phyloP scores from a whole-genome alignment of 30 jellyfish, hydroid and myxozoan species.

The Chrysaora quinquecirrha region DNA sequence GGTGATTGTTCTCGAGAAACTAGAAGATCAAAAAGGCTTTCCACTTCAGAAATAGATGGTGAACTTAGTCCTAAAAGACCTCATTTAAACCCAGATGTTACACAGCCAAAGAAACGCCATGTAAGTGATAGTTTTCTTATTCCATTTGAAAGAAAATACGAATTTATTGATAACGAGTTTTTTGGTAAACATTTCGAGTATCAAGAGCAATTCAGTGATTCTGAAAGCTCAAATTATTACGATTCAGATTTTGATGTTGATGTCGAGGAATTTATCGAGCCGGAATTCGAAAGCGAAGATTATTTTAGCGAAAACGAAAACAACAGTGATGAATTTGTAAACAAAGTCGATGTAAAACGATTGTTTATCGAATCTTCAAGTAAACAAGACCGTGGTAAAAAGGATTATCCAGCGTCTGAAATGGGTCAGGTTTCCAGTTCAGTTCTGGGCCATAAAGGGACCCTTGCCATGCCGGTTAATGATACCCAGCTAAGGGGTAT shows the following conservation, averaged over 20 bases:
- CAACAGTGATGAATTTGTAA: background rate
- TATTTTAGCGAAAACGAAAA: background rate
- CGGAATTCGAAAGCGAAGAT: background rate
- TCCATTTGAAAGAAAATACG: slow-evolving; percentile 48
- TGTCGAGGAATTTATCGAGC: background rate
- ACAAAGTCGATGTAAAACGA: background rate
- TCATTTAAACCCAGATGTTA: background rate
- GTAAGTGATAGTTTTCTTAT: slow-evolving; percentile 13
- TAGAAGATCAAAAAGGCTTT: background rate
- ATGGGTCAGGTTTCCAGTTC: slow-evolving; percentile 66
- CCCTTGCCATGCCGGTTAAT: slow-evolving; percentile 68
- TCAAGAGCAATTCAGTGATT: background rate
- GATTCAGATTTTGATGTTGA: background rate
- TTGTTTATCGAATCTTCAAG: background rate
- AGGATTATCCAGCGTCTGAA: background rate
- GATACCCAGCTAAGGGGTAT: slow-evolving; percentile 33
- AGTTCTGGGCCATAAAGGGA: slow-evolving; percentile 37
- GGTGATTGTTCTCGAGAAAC: background rate
- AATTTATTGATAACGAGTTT: slow-evolving; percentile 27
- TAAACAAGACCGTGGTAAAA: background rate
- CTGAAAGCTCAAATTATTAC: background rate
- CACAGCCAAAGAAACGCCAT: background rate
- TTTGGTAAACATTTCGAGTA: background rate
- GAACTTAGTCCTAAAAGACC: background rate
- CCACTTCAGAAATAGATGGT: background rate